Evolutionary conservation across 2,113 vertebrate species (phyloP).

Genomic region (Geococcyx californianus): DNA sequence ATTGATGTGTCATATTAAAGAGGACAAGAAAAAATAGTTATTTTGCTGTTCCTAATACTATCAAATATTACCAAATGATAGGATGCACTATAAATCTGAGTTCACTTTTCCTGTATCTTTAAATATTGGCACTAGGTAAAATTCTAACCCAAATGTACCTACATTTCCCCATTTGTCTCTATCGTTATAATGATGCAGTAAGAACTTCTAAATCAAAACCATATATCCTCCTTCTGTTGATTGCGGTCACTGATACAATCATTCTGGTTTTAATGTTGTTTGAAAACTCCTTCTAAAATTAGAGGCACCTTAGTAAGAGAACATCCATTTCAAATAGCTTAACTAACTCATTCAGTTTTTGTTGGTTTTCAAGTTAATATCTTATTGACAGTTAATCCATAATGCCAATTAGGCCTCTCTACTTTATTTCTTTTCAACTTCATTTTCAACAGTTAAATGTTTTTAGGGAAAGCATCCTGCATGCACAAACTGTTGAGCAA

Average conservation of each 20-base stretch:
- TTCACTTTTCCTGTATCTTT: neutral
- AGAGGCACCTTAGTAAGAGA: neutral
- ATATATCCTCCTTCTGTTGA: neutral
- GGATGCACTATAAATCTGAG: neutral
- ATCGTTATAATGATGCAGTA: neutral
- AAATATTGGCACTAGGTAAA: neutral
- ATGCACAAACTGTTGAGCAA: neutral
- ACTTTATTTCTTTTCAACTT: neutral
- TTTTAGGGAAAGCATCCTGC: neutral
- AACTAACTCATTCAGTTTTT: neutral
- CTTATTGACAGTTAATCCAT: neutral
- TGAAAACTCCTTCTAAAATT: neutral
- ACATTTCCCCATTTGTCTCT: neutral
- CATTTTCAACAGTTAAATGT: neutral
- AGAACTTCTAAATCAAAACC: neutral
- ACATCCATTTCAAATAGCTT: neutral
- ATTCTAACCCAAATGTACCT: neutral
- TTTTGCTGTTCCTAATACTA: neutral
- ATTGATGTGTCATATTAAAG: neutral
- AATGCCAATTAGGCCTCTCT: neutral
- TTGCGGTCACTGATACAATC: neutral
- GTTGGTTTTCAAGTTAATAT: neutral
- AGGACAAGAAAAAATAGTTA: neutral
- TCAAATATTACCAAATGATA: neutral
- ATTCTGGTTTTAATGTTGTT: neutral